Evolutionary conservation across 2,888 invertebrate genomes (phyloP), one percentile per base, ranked within the genome.

Genomic region (Aleiodes leptofemur): DNA sequence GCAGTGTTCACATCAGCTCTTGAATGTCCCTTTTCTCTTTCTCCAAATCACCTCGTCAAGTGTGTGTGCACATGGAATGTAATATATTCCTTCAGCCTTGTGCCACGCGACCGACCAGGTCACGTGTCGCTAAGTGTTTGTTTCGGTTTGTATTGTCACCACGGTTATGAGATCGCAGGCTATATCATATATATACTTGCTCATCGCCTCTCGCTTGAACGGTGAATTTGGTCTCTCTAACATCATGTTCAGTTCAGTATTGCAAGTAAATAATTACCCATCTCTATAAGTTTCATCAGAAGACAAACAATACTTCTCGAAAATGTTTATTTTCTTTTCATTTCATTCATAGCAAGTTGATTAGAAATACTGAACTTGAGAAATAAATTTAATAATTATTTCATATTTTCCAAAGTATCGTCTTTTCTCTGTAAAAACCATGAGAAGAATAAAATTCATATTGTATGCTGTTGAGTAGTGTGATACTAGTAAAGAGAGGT

Each of bases 61-160:
- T 88, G 86, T 86, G 86, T 86, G 85, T 87, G 87, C 87, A 86
- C 84, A 83, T 83, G 88, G 88, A 89, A 89, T 89, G 89, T 88
- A 89, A 89, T 89, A 89, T 89, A 86, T 88, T 86, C 85, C 83
- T 81, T 81, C 77, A 79, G 85, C 73, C 87, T 94, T 91, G 94
- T 93, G 83, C 74, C 89, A 94, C 91, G 94, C 94, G 83, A 91
- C 84, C 94, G 83, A 91, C 84, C 73, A 51, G 72, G 83, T 81
- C 89, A 87, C 89, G 89, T 89, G 89, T 81, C 87, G 75, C 80
- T 84, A 85, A 89, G 89, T 89, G 89, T 89, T 89, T 89, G 89
- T 89, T 88, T 89, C 89, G 89, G 89, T 89, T 89, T 89, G 89
- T 86, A 88, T 88, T 89, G 88, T 88, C 88, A 87, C 88, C 89